Base-by-base conservation (phyloP, 1,140 invertebrate genomes). In the Ceratosolen solmsi region DNA sequence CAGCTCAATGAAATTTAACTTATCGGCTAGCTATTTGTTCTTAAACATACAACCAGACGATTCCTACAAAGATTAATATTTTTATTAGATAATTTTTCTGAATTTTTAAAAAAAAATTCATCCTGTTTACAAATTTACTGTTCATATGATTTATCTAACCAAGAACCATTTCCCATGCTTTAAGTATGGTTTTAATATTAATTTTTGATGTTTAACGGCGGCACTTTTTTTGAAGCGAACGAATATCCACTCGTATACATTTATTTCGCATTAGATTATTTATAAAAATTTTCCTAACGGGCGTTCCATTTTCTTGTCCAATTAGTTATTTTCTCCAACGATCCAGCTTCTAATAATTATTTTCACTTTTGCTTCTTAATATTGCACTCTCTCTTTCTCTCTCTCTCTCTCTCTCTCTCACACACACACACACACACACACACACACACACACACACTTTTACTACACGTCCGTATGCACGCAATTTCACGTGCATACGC, bases 351-450 rank as follows among this genome's bases (percentile, higher is more conserved):
- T n/a, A 0, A 72, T 70, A 8, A 41, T 70, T 70, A 41, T 41
- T 71, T 71, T 79, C 77, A 72, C 77, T 79, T 79, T 79, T 36
- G 36, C 51, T 56, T 46, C 22, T 54, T 63, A 46, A 46, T 13
- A 46, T 7, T 36, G 1, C 1, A n/a, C 15, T 70, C 49, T 0
- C 63, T 41, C 5, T 38, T 46, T 30, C 38, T 17, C 15, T 70
- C 49, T 0, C 63, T 41, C 5, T 38, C 63, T 30, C 38, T 17
- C 36, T 54, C 33, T 41, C 11, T 41, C 2, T n/a, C n/a, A n/a
- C n/a, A n/a, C n/a, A n/a, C n/a, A n/a, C n/a, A n/a, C n/a, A n/a
- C n/a, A n/a, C n/a, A n/a, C n/a, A n/a, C n/a, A n/a, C n/a, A n/a
- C n/a, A n/a, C n/a, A n/a, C n/a, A n/a, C n/a, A n/a, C n/a, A n/a